A percentile compares a stretch with the other conserved stretches of the same genome.
Conservation (phyloP, 2,113 vertebrate species). For the Acanthisitta chloris region DNA sequence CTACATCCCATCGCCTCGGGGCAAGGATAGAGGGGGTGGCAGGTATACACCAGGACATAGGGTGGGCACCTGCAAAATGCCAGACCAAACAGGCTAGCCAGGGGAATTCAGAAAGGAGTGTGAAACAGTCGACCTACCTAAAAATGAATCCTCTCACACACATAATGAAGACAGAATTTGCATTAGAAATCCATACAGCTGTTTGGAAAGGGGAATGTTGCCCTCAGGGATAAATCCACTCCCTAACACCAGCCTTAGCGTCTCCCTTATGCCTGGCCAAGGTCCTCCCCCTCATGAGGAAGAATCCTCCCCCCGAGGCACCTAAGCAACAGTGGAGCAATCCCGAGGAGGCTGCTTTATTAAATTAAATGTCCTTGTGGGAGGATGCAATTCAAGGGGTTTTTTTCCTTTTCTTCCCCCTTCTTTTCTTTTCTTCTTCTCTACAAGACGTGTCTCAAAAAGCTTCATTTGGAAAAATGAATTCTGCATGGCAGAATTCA, state of each 20-base stretch:
- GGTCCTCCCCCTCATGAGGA: slow-evolving; percentile 60
- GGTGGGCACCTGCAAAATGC: not conserved
- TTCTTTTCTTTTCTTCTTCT: rapidly evolving
- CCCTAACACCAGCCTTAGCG: slow-evolving; percentile 60
- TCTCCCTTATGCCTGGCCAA: slow-evolving; percentile 65
- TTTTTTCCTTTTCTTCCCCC: not conserved
- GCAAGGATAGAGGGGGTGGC: not conserved
- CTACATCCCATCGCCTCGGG: not conserved
- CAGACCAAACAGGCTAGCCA: not conserved
- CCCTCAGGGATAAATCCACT: slow-evolving; percentile 60
- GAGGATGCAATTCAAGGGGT: not conserved
- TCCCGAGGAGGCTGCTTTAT: slow-evolving; percentile 49
- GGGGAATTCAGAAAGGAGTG: not conserved
- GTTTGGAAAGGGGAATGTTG: slow-evolving; percentile 52
- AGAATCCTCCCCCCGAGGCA: slow-evolving; percentile 55
- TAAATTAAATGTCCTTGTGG: slow-evolving; percentile 55
- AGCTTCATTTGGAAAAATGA: not conserved
- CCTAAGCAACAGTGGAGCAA: slow-evolving; percentile 54
- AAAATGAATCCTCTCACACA: not conserved
- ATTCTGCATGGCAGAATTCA: not conserved
- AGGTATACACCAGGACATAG: not conserved
- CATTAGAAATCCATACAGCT: slow-evolving; percentile 61
- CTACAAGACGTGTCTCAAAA: no score
- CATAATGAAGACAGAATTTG: slow-evolving; percentile 34
- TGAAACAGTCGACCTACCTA: not conserved